These are phyloP conservation scores for Tribolium castaneum DNA, from an alignment of 1,140 invertebrate species.

Conservation along the genomic window DNA sequence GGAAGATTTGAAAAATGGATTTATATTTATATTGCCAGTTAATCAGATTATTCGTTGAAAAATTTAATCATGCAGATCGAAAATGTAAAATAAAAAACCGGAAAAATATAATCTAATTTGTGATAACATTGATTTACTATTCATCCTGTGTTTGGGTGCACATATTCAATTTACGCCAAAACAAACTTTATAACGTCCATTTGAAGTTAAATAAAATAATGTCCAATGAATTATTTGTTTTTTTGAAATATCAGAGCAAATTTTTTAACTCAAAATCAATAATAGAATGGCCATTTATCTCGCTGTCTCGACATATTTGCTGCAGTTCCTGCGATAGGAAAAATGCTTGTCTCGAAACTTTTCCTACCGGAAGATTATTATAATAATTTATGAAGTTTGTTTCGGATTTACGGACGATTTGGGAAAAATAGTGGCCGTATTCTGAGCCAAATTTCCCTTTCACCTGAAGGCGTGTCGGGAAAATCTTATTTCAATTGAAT, in stretches of 20 bases:
- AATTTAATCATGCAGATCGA: no score
- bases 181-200: no score
- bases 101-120: no score
- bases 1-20: background rate
- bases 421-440: background rate
- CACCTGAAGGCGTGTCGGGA: background rate
- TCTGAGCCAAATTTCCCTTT: background rate
- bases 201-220: no score
- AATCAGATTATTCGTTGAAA: no score
- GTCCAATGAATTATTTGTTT: background rate
- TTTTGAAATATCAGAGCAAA: background rate
- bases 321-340: background rate
- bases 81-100: no score
- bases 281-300: background rate
- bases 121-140: no score
- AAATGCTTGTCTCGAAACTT: background rate
- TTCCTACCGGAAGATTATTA: background rate
- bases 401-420: background rate
- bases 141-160: no score
- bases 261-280: background rate
- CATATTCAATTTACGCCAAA: no score
- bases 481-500: background rate
- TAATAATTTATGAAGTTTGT: background rate
- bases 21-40: no score
- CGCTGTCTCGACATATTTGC: background rate